phyloP scores from a whole-genome alignment of 2,888 invertebrate genomes.

The Pocota personata region DNA sequence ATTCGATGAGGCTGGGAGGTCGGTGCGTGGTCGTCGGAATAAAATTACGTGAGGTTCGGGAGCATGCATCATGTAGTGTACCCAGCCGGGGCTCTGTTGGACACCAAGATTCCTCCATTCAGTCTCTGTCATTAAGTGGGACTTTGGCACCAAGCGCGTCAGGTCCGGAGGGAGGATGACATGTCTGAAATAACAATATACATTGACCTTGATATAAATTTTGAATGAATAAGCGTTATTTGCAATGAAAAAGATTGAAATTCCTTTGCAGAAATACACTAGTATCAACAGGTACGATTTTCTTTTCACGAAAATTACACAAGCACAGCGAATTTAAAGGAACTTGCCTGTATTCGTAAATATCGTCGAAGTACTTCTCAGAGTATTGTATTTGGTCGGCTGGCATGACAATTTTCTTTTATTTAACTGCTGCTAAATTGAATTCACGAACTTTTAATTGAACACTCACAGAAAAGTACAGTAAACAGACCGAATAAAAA shows the following conservation, averaged over 20 bases:
- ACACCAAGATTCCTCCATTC: constrained; percentile 98
- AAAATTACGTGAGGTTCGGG: constrained; percentile 95
- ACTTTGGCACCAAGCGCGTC: constrained; percentile 92
- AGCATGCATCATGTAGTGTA: constrained; percentile 88
- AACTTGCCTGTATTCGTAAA: constrained; percentile 92
- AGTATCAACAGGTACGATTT: constrained; percentile 30
- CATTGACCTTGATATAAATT: constrained; percentile 1
- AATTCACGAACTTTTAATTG: neutral
- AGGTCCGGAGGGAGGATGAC: constrained; percentile 94
- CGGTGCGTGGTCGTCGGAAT: constrained; percentile 86
- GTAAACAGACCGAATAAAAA: constrained; percentile 56
- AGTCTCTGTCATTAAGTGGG: constrained; percentile 95
- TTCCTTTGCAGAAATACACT: neutral
- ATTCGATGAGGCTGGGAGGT: constrained; percentile 31
- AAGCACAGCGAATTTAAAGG: neutral
- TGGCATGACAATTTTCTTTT: constrained; percentile 84
- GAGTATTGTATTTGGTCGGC: constrained; percentile 95
- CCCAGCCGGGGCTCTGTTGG: constrained; percentile 95
- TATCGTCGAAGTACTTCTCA: constrained; percentile 93
- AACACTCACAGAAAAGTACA: constrained; percentile 39
- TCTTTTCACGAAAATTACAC: neutral
- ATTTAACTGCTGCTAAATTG: neutral
- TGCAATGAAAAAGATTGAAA: neutral
- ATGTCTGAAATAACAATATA: constrained; percentile 85
- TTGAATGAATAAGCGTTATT: neutral